Base-by-base conservation (phyloP, 2,113 vertebrate genomes). In the Motacilla tschutschensis region DNA sequence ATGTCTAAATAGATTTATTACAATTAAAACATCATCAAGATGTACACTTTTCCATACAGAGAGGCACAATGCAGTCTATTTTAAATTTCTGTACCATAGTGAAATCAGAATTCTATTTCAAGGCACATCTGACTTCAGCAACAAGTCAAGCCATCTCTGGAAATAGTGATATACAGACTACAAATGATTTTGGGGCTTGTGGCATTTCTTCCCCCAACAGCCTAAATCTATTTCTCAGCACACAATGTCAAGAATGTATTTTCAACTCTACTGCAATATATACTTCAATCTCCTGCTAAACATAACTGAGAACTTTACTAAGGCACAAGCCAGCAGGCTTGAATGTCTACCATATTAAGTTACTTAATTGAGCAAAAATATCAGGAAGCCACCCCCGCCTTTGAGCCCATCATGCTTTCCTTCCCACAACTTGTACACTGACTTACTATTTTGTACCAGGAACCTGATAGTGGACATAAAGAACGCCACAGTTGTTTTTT, bases 291-390 rank as follows among this genome's bases (percentile, higher is more conserved):
- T 33, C 50, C 41, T 35, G 36, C 44, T 76, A 79, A 82, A 84
- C 69, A 44, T 66, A 82, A 81, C 72, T 4, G 6, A 74, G 87
- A 84, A 59, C 53, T 89, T 63, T 59, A 63, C 12, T 84, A 51
- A 71, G 51, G 71, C 6, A 1, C 40, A 55, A 66, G 63, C n/a
- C 67, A 67, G 53, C 51, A 63, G 12, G 35, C 65, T 57, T 57
- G 38, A 73, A 31, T 38, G 60, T 76, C 73, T 62, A 88, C 60
- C 71, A 57, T 66, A 83, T 84, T 88, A 81, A 88, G 66, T 88
- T 84, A 88, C 90, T 72, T 51, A 26, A 92, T 4, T 46, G 40
- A 63, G 31, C 26, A 70, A 63, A 90, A 83, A 70, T 69, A 85
- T 18, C 48, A 46, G 74, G 74, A 80, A 85, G 70, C 33, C 40